A percentile compares a stretch with the other conserved stretches of the same genome.
phyloP scores from a whole-genome alignment of 2,113 vertebrate species.

The Nibea coibor region DNA sequence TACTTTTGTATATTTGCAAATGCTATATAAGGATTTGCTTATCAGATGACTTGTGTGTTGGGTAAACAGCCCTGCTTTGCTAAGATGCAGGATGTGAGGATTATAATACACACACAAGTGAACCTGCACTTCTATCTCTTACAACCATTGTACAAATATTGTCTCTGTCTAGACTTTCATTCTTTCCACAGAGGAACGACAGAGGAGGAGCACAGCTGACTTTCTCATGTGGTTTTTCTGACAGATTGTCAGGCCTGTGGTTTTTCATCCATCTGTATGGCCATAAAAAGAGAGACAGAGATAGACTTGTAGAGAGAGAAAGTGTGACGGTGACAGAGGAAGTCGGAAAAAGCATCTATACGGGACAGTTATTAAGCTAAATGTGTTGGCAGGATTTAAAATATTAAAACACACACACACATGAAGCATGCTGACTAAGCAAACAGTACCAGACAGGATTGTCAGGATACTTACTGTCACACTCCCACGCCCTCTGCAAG shows the following conservation, averaged over 20 bases:
- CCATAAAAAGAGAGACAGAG: background rate
- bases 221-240: conserved; percentile 29
- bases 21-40: conserved; percentile 6
- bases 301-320: background rate
- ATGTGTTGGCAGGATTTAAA: background rate
- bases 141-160: conserved; percentile 34
- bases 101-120: conserved; percentile 12
- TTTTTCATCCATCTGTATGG: background rate
- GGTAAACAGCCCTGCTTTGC: conserved; percentile 25
- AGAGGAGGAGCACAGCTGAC: background rate
- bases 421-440: background rate
- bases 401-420: background rate
- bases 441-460: conserved; percentile 1
- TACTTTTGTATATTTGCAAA: background rate
- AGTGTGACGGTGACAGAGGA: background rate
- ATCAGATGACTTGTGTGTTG: conserved; percentile 14
- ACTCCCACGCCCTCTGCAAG: conserved; percentile 37
- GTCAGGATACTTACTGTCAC: conserved; percentile 31
- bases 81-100: conserved; percentile 35
- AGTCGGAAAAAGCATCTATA: background rate
- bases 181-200: background rate
- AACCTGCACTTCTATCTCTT: conserved; percentile 1
- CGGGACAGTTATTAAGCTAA: background rate
- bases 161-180: conserved; percentile 35
- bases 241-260: conserved; percentile 4